These are phyloP conservation scores for Heloderma charlesbogerti DNA, from an alignment of 2,113 vertebrate genomes.

Conservation along the genomic window DNA sequence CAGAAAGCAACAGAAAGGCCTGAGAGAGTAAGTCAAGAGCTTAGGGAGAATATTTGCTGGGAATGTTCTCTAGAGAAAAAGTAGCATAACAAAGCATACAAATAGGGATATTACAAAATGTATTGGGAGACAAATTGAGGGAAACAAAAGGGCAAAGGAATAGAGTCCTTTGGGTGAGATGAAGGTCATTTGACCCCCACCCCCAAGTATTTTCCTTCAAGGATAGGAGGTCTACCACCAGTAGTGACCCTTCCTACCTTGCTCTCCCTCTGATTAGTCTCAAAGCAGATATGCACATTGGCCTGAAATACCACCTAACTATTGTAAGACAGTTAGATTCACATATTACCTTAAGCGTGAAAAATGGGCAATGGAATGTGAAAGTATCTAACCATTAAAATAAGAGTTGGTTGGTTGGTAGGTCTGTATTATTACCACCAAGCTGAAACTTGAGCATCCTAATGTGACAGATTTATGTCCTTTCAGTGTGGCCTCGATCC, in stretches of 20 bases:
- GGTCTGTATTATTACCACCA: constrained; percentile 5
- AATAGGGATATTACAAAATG: not conserved
- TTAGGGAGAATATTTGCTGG: not conserved
- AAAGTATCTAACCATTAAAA: not conserved
- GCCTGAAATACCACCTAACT: not conserved
- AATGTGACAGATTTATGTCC: constrained; percentile 58
- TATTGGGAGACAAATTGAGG: not conserved
- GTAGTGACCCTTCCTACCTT: not conserved
- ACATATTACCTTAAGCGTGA: not conserved
- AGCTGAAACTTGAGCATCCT: constrained; percentile 29
- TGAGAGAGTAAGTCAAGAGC: not conserved
- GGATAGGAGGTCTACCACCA: not conserved
- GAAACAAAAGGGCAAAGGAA: not conserved
- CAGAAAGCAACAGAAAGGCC: constrained; percentile 5
- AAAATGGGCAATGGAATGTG: not conserved
- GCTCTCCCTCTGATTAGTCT: not conserved
- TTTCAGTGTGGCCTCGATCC: constrained; percentile 53
- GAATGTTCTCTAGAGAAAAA: not conserved
- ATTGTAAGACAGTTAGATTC: not conserved
- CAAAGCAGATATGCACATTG: not conserved
- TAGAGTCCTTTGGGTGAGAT: not conserved
- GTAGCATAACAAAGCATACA: not conserved
- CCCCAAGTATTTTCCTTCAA: not conserved
- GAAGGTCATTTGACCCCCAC: not conserved
- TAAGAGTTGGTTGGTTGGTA: not conserved